These are phyloP conservation scores for Rotaria macrura DNA, from an alignment of 2,888 invertebrate species.

Conservation along the genomic window DNA sequence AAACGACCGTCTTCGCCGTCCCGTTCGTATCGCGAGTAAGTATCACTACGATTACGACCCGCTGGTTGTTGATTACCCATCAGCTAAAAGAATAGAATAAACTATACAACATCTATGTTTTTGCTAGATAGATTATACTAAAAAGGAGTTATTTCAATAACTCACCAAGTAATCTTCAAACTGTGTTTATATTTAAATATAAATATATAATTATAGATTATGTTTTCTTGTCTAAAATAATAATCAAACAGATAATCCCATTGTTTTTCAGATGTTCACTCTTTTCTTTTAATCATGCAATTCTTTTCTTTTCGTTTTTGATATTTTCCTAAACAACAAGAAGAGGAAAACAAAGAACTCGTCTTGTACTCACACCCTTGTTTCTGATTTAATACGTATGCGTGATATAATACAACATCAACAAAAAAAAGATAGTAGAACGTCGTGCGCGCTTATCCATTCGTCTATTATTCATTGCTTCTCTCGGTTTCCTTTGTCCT, in stretches of 20 bases:
- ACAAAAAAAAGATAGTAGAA: background rate
- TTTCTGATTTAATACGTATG: background rate
- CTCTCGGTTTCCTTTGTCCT: no score
- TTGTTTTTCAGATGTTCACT: background rate
- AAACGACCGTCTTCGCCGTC: slow-evolving; percentile 15
- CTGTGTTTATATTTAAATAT: no score
- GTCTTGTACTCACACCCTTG: background rate
- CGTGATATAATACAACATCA: background rate
- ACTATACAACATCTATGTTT: background rate
- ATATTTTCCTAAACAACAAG: background rate
- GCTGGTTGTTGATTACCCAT: slow-evolving; percentile 5
- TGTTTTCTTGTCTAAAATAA: background rate
- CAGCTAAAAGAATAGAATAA: background rate
- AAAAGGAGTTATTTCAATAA: background rate
- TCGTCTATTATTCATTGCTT: background rate
- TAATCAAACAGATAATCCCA: background rate
- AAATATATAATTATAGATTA: no score
- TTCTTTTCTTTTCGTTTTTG: background rate
- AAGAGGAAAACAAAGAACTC: background rate
- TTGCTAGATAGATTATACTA: background rate
- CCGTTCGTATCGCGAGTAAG: background rate
- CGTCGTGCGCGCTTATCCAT: background rate
- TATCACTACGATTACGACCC: slow-evolving; percentile 6
- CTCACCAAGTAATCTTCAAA: background rate
- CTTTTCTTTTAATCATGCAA: background rate